Conservation (phyloP, 2,797 vertebrate species). For the Orestias chungarensis region DNA sequence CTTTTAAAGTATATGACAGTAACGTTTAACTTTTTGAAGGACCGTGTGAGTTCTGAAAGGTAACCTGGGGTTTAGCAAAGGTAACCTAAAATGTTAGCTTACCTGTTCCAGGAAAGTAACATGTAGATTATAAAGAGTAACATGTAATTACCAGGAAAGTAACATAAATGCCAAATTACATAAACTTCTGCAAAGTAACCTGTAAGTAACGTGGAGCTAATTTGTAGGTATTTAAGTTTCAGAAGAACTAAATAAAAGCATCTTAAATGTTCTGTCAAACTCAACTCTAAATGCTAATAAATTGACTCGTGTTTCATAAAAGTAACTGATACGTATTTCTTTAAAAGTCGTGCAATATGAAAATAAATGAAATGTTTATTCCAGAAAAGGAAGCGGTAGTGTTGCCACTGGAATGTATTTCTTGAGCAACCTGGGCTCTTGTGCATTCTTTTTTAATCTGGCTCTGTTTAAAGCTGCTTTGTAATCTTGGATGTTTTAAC, state of each 20-base stretch:
- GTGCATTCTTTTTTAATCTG: not conserved
- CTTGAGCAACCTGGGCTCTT: not conserved
- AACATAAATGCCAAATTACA: no score
- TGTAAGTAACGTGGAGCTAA: not conserved
- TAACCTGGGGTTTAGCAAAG: not conserved
- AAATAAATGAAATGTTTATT: not conserved
- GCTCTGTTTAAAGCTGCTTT: slow-evolving; percentile 20
- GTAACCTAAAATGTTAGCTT: not conserved
- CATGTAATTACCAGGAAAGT: not conserved
- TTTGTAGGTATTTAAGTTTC: no score
- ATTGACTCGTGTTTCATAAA: not conserved
- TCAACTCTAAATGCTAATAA: not conserved
- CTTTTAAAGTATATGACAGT: not conserved
- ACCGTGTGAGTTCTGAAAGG: not conserved
- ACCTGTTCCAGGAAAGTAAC: no score
- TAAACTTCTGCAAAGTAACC: no score
- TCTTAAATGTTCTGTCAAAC: not conserved
- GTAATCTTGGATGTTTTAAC: slow-evolving; percentile 13
- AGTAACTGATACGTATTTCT: not conserved
- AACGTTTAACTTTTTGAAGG: not conserved
- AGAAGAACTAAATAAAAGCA: not conserved
- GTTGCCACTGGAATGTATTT: not conserved
- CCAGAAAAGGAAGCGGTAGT: not conserved
- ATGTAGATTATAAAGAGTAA: no score
- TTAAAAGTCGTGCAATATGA: not conserved